Evolutionary conservation across 2,888 invertebrate genomes (phyloP).

Genomic region (Apoda limacodes): DNA sequence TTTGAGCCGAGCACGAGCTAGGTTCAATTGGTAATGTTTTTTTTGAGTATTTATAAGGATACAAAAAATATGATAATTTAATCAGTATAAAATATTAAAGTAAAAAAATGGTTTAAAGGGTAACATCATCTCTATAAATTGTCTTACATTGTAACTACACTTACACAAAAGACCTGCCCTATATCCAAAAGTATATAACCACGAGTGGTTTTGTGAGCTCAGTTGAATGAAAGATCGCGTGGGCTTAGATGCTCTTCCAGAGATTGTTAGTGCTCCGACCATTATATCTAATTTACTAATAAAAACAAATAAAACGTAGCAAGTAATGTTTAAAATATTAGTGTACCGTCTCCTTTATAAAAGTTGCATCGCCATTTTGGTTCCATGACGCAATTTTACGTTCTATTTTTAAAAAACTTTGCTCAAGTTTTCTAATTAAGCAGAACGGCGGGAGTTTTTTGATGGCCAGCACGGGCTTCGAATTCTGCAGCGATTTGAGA

Average conservation of each 20-base stretch:
- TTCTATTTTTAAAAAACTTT: conserved; percentile 48
- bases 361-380: conserved; percentile 35
- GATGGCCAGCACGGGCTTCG: conserved; percentile 23
- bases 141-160: too few species aligned
- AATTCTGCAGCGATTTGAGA: conserved; percentile 16
- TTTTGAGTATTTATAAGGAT: too few species aligned
- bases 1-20: too few species aligned
- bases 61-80: too few species aligned
- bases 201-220: conserved; percentile 42
- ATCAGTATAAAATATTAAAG: too few species aligned
- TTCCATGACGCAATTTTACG: conserved; percentile 30
- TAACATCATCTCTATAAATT: too few species aligned
- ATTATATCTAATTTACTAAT: conserved; percentile 63
- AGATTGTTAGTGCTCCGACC: conserved; percentile 41
- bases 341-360: conserved; percentile 35
- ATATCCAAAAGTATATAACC: conserved; percentile 51
- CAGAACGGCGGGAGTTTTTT: conserved; percentile 35
- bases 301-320: conserved; percentile 55
- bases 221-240: conserved; percentile 52
- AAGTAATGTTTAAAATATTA: conserved; percentile 52
- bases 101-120: too few species aligned
- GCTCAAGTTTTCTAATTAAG: conserved; percentile 33
- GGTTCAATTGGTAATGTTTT: too few species aligned
- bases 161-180: too few species aligned
- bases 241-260: conserved; percentile 39